Evolutionary conservation across 2,113 vertebrate genomes (phyloP).

Genomic region (Xenopus tropicalis): UCB_Xtro_10.0 CM004444.2:91021501-91022000

Average conservation of each 20-base stretch:
- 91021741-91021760: not conserved
- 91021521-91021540: no score
- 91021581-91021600: not conserved
- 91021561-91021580: not conserved
- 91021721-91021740: not conserved
- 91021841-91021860: conserved; percentile 99
- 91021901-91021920: conserved; percentile 97
- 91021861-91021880: conserved; percentile 95
- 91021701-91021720: conserved; percentile 13
- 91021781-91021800: conserved; percentile 98
- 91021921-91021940: conserved; percentile 98
- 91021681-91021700: not conserved
- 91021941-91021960: conserved; percentile 96
- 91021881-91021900: conserved; percentile 95
- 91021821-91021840: conserved; percentile 97
- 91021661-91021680: no score
- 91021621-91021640: no score
- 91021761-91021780: conserved; percentile 55
- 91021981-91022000: not conserved
- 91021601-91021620: not conserved
- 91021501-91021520: not conserved
- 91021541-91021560: not conserved
- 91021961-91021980: conserved; percentile 53
- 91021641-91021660: no score
- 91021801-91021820: conserved; percentile 96